Evolutionary conservation across 1,140 invertebrate species (phyloP).

Genomic region (Leptopilina boulardi): DNA sequence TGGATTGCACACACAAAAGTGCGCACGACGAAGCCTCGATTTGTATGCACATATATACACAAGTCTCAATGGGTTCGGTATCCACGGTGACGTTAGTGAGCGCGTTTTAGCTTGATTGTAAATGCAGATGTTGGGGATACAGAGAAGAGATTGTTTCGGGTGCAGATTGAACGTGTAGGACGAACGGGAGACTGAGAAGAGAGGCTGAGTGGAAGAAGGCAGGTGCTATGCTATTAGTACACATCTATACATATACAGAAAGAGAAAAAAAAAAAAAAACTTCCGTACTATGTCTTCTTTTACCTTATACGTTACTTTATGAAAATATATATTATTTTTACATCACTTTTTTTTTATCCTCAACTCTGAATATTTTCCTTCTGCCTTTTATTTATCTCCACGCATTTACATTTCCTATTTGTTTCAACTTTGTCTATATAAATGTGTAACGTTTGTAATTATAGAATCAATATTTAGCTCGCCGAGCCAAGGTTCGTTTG

Average conservation of each 20-base stretch:
- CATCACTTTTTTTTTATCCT: neutral
- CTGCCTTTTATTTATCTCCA: neutral
- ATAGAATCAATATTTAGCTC: no score
- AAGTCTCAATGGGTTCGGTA: slow-evolving; percentile 8
- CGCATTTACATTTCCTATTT: no score
- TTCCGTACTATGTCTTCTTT: neutral
- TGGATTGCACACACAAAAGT: neutral
- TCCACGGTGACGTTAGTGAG: slow-evolving; percentile 16
- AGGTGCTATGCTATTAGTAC: slow-evolving; percentile 6
- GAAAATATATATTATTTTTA: neutral
- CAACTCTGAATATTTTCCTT: neutral
- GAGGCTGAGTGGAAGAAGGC: slow-evolving; percentile 11
- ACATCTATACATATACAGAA: neutral
- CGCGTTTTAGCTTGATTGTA: slow-evolving; percentile 32
- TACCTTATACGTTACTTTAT: neutral
- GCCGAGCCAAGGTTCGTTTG: no score
- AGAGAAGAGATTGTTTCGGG: slow-evolving; percentile 30
- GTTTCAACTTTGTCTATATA: no score
- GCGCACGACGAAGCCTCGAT: slow-evolving; percentile 6
- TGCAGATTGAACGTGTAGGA: slow-evolving; percentile 22
- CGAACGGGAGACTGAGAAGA: neutral
- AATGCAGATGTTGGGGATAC: slow-evolving; percentile 22
- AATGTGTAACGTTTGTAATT: no score
- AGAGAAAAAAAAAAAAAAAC: no score
- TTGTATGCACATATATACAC: neutral